Evolutionary conservation across 1,140 invertebrate species (phyloP).

Genomic region (Artemia franciscana): DNA sequence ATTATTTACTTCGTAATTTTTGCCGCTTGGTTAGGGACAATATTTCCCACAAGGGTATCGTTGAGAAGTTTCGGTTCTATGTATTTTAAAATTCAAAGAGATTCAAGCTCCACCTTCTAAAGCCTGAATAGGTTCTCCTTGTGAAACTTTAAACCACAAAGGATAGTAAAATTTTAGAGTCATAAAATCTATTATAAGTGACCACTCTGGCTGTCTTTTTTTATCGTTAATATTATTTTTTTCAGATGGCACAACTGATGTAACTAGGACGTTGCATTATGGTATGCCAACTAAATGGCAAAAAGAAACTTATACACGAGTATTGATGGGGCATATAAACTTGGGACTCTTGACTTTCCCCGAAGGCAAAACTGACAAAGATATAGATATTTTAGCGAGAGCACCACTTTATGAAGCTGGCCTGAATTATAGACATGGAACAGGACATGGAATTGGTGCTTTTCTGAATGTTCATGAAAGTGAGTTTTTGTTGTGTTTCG

Average conservation of each 20-base stretch:
- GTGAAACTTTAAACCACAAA: too few relatives aligned
- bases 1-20: too few relatives aligned
- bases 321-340: conserved; percentile 63
- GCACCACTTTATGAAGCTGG: conserved; percentile 28
- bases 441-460: conserved; percentile 36
- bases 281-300: conserved; percentile 48
- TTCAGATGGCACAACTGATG: conserved; percentile 71
- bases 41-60: too few relatives aligned
- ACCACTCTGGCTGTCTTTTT: too few relatives aligned
- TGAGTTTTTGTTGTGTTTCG: conserved; percentile 6
- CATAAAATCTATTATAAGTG: too few relatives aligned
- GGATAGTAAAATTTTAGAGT: too few relatives aligned
- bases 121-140: too few relatives aligned
- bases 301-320: conserved; percentile 59
- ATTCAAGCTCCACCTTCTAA: too few relatives aligned
- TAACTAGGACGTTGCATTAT: conserved; percentile 73
- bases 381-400: conserved; percentile 26
- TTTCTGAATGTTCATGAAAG: conserved; percentile 37
- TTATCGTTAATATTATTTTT: conserved; percentile 7
- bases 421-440: conserved; percentile 33
- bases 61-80: too few relatives aligned
- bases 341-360: conserved; percentile 41
- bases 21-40: too few relatives aligned
- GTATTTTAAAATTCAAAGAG: too few relatives aligned
- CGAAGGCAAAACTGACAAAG: conserved; percentile 20